These are phyloP conservation scores for Drosophila ezoana DNA, from an alignment of 2,888 invertebrate species.

Conservation along the genomic window DNA sequence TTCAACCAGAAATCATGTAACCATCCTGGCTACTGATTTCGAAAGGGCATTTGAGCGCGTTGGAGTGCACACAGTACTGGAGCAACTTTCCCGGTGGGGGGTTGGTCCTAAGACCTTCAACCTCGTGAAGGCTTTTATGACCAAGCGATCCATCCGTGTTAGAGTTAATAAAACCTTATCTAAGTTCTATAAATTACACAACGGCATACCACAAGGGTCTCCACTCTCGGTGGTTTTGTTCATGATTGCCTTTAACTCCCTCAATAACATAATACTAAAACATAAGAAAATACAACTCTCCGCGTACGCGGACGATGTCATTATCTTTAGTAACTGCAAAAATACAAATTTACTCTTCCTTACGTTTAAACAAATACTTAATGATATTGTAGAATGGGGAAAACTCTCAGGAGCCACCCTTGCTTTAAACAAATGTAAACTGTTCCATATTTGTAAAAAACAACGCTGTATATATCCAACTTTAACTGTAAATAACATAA, in stretches of 20 bases:
- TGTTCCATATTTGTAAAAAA: constrained; percentile 30
- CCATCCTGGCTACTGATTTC: constrained; percentile 42
- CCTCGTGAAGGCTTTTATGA: not conserved
- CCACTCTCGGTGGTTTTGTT: too few relatives aligned
- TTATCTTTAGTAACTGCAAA: constrained; percentile 26
- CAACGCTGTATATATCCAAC: constrained; percentile 6
- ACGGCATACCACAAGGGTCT: too few relatives aligned
- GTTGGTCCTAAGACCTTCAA: constrained; percentile 38
- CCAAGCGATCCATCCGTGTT: too few relatives aligned
- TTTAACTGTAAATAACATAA: constrained; percentile 19
- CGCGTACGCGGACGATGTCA: constrained; percentile 13
- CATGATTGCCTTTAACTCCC: too few relatives aligned
- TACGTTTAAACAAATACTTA: constrained; percentile 14
- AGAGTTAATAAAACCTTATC: too few relatives aligned
- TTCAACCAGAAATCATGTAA: constrained; percentile 31
- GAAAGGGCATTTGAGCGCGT: constrained; percentile 39
- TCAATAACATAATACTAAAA: too few relatives aligned
- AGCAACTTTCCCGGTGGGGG: constrained; percentile 25
- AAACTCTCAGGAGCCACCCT: not conserved
- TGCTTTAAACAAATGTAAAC: constrained; percentile 26
- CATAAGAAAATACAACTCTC: constrained; percentile 18
- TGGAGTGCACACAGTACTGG: constrained; percentile 20
- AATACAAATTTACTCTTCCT: constrained; percentile 10
- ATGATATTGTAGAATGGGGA: constrained; percentile 13
- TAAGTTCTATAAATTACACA: too few relatives aligned